A percentile compares a stretch with the other conserved stretches of the same genome.
Evolutionary conservation across 2,888 invertebrate species (phyloP).

Genomic region (Perizoma affinitatum): DNA sequence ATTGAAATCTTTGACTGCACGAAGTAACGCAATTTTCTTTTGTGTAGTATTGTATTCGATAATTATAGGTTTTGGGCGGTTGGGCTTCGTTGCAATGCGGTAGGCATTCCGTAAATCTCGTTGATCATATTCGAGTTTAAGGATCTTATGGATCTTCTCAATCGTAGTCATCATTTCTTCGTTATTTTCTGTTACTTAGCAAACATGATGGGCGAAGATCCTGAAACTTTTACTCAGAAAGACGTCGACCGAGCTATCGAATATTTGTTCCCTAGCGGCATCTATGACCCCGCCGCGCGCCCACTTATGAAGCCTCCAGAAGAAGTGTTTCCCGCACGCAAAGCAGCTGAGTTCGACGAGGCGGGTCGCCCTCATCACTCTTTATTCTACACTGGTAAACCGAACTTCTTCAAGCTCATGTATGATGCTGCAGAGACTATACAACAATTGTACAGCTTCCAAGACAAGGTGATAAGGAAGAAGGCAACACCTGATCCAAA

Average conservation of each 20-base stretch:
- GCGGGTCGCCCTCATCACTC: conserved; percentile 95
- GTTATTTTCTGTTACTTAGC: no score
- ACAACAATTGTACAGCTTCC: conserved; percentile 86
- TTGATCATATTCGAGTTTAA: no score
- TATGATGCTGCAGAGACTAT: conserved; percentile 90
- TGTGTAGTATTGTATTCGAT: no score
- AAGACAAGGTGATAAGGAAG: conserved; percentile 88
- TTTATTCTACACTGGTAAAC: conserved; percentile 95
- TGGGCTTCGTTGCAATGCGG: no score
- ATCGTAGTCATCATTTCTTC: no score
- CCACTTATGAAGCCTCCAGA: conserved; percentile 96
- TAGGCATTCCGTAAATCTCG: no score
- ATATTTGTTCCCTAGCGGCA: conserved; percentile 98
- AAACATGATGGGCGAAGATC: conserved; percentile 99
- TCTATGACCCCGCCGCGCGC: conserved; percentile 92
- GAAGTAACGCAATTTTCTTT: no score
- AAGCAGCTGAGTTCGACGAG: conserved; percentile 95
- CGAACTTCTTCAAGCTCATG: conserved; percentile 92
- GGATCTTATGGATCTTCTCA: no score
- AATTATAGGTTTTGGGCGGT: no score
- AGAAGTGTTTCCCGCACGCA: conserved; percentile 91
- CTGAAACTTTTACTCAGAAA: conserved; percentile 93
- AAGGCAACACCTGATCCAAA: conserved; percentile 85
- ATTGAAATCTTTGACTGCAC: no score
- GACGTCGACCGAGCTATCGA: conserved; percentile 94